These are phyloP conservation scores for Heliothis virescens DNA, from an alignment of 1,140 invertebrate genomes.

Conservation along the genomic window DNA sequence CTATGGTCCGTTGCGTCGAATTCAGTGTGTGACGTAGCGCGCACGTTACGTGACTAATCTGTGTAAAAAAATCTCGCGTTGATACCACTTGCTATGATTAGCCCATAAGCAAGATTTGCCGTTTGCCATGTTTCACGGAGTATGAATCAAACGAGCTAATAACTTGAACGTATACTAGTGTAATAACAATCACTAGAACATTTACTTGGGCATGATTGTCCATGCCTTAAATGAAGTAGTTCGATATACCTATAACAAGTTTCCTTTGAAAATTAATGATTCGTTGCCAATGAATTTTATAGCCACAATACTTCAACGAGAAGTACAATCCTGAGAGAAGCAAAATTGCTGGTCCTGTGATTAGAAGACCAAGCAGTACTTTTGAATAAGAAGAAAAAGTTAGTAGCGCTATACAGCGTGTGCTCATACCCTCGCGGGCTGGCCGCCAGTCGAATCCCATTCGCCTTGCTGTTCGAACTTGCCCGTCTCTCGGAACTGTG, in stretches of 20 bases:
- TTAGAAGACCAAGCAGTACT: background rate
- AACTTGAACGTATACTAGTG: too few species aligned
- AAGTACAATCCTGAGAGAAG: too few species aligned
- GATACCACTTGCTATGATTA: slow-evolving; percentile 40
- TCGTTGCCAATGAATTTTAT: too few species aligned
- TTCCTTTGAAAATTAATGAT: too few species aligned
- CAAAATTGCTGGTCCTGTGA: too few species aligned
- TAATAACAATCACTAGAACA: too few species aligned
- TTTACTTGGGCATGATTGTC: too few species aligned
- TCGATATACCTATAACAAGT: too few species aligned
- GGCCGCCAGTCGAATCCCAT: slow-evolving; percentile 29
- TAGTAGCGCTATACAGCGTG: slow-evolving; percentile 8
- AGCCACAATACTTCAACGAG: too few species aligned
- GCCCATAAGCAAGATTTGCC: slow-evolving; percentile 27
- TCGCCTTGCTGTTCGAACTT: slow-evolving; percentile 31
- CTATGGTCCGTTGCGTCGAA: slow-evolving; percentile 9
- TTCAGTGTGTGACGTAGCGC: slow-evolving; percentile 36
- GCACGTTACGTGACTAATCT: slow-evolving; percentile 45
- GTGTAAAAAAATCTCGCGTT: slow-evolving; percentile 44
- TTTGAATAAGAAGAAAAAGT: background rate
- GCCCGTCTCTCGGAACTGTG: slow-evolving; percentile 27
- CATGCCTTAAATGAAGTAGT: too few species aligned
- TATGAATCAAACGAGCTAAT: background rate
- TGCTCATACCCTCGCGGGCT: background rate
- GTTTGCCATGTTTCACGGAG: background rate